Conservation (phyloP, 2,113 vertebrate species). For the Callionymus lyra region DNA sequence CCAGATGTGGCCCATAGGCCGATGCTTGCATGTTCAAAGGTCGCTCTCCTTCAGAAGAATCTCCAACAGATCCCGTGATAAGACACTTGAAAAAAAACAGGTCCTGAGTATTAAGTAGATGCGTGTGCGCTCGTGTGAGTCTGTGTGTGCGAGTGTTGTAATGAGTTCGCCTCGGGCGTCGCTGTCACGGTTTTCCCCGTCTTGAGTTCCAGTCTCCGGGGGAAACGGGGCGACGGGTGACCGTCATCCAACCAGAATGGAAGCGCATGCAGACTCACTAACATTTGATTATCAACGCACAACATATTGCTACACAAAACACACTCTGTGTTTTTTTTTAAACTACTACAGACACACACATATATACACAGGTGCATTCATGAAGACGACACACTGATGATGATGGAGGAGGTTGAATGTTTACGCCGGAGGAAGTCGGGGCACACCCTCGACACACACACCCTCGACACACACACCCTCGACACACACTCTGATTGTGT, state of each 20-base stretch:
- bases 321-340: not conserved
- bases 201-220: conserved; percentile 63
- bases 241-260: conserved; percentile 41
- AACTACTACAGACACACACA: conserved; percentile 9
- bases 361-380: conserved; percentile 9
- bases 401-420: too few relatives aligned
- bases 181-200: conserved; percentile 35
- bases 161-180: conserved; percentile 45
- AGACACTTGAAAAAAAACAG: not conserved
- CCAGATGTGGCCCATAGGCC: too few relatives aligned
- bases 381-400: conserved; percentile 11
- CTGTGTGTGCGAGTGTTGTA: conserved; percentile 15
- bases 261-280: conserved; percentile 21
- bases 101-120: not conserved
- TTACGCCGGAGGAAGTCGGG: conserved; percentile 13
- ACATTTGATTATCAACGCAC: conserved; percentile 1
- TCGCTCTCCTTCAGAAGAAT: too few relatives aligned
- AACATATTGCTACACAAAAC: not conserved
- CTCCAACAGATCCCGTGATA: not conserved
- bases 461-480: conserved; percentile 17
- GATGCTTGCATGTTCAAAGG: too few relatives aligned
- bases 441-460: conserved; percentile 19
- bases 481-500: conserved; percentile 9
- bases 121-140: conserved; percentile 13
- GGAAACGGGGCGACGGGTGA: conserved; percentile 45